Percentiles rank a stretch among this genome's conserved stretches.
These are phyloP conservation scores for Rattus norvegicus DNA, from an alignment of 2,113 vertebrate species.

Conservation along the genomic window DNA sequence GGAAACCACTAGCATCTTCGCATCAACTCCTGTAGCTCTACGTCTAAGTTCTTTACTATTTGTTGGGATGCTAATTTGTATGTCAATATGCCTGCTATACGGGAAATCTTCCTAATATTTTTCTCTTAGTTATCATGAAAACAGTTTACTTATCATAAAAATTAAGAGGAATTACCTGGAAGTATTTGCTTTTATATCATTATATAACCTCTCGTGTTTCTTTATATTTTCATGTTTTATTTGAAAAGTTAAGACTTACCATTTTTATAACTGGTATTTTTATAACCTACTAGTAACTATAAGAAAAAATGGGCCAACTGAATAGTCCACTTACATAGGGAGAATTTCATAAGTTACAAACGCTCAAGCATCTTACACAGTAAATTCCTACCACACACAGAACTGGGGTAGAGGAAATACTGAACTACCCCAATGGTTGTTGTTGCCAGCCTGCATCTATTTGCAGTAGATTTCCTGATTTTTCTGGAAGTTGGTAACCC, in stretches of 20 bases:
- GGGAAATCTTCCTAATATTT: not conserved
- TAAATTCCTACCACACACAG: not conserved
- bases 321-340: not conserved
- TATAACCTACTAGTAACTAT: not conserved
- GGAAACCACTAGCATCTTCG: not conserved
- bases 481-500: not conserved
- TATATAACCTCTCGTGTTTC: not conserved
- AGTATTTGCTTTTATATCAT: not conserved
- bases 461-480: not conserved
- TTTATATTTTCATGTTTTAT: not conserved
- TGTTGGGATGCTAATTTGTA: slow-evolving; percentile 1
- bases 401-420: not conserved
- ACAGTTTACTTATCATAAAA: not conserved
- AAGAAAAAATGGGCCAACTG: not conserved
- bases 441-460: not conserved
- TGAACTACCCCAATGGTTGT: not conserved
- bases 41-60: not conserved
- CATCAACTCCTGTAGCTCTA: not conserved
- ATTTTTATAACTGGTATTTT: not conserved
- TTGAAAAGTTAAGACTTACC: not conserved
- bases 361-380: not conserved
- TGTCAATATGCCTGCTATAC: not conserved
- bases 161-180: not conserved
- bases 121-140: not conserved
- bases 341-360: not conserved